Evolutionary conservation across 1,140 invertebrate species (phyloP).

Genomic region (Hermatobates lingyangjiaoensis): DNA sequence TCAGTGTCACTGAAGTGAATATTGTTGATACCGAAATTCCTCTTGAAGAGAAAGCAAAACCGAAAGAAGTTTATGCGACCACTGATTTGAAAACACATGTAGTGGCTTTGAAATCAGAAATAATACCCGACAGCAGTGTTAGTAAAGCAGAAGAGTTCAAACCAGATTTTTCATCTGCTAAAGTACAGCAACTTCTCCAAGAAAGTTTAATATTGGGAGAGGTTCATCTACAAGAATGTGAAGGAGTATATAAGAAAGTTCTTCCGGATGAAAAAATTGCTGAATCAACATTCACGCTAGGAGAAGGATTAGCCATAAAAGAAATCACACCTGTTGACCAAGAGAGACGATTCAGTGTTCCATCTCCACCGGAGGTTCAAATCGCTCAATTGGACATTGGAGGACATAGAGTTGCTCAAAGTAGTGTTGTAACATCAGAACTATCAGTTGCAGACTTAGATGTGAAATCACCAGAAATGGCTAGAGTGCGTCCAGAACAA

Average conservation of each 20-base stretch:
- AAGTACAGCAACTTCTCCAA: constrained; percentile 22
- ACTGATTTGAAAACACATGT: constrained; percentile 28
- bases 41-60: constrained; percentile 19
- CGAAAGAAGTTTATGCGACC: constrained; percentile 24
- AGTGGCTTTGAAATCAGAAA: constrained; percentile 31
- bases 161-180: constrained; percentile 23
- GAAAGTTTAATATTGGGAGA: constrained; percentile 32
- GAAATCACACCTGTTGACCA: constrained; percentile 20
- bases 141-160: constrained; percentile 22
- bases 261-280: constrained; percentile 24
- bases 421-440: constrained; percentile 23
- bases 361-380: constrained; percentile 14
- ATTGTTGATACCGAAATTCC: constrained; percentile 23
- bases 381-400: constrained; percentile 10
- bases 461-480: constrained; percentile 14
- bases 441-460: constrained; percentile 20
- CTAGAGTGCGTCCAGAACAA: constrained; percentile 22
- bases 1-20: constrained; percentile 15
- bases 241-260: constrained; percentile 25
- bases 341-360: constrained; percentile 12
- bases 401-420: constrained; percentile 16
- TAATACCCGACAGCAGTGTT: constrained; percentile 24
- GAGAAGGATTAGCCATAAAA: constrained; percentile 25
- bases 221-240: constrained; percentile 28
- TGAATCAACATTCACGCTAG: constrained; percentile 21